Evolutionary conservation across 2,888 invertebrate species (phyloP).

Genomic region (Strigamia transsilvanica): DNA sequence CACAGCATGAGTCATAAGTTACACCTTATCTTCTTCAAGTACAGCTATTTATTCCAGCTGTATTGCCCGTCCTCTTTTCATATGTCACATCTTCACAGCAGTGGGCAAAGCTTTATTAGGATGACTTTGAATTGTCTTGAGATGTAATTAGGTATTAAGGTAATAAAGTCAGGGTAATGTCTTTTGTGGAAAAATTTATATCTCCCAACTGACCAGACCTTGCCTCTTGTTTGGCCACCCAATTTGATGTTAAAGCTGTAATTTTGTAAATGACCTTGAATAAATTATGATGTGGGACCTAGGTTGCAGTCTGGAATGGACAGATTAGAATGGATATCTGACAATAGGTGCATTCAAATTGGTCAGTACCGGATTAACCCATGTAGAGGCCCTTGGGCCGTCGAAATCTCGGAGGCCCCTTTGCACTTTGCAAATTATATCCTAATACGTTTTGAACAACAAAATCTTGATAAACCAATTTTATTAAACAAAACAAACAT

Average conservation of each 20-base stretch:
- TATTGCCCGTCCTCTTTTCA: neutral
- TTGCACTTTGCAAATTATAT: no score
- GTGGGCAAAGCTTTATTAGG: neutral
- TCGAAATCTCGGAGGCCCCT: no score
- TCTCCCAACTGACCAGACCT: neutral
- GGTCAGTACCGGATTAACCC: no score
- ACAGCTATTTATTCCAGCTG: neutral
- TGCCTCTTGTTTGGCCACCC: neutral
- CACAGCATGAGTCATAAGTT: neutral
- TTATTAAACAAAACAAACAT: no score
- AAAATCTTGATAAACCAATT: no score
- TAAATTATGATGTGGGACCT: neutral
- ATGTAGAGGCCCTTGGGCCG: no score
- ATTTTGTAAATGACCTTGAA: neutral
- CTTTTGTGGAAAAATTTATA: neutral
- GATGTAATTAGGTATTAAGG: neutral
- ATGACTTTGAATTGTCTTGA: neutral
- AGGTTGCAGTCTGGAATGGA: neutral
- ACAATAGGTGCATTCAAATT: no score
- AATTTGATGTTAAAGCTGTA: neutral
- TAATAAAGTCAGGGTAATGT: constrained; percentile 2
- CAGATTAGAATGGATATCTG: no score
- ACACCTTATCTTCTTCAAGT: neutral
- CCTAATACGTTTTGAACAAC: no score
- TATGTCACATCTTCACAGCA: constrained; percentile 3